Conservation (phyloP, 2,888 invertebrate species). For the Aphelenchoides bicaudatus region DNA sequence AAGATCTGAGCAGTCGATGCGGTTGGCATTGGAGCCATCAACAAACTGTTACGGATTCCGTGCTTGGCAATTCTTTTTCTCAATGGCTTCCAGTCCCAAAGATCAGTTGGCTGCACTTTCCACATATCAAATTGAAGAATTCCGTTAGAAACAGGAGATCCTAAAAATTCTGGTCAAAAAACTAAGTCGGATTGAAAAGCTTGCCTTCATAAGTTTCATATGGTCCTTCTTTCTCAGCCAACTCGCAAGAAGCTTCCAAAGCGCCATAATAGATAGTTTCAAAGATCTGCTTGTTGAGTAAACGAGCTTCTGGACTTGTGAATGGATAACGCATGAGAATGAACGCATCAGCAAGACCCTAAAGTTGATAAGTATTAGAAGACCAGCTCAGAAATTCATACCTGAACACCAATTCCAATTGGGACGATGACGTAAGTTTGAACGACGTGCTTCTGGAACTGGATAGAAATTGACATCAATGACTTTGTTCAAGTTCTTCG, state of each 20-base stretch:
- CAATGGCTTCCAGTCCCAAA: slow-evolving; percentile 82
- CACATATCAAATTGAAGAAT: slow-evolving; percentile 97
- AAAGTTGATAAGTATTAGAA: too few relatives aligned
- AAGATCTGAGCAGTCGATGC: slow-evolving; percentile 97
- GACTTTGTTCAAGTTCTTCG: slow-evolving; percentile 88
- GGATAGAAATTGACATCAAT: slow-evolving; percentile 96
- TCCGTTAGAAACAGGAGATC: slow-evolving; percentile 87
- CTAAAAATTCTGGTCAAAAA: too few relatives aligned
- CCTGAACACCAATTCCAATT: slow-evolving; percentile 83
- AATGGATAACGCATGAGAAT: slow-evolving; percentile 87
- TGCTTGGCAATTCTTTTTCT: slow-evolving; percentile 77
- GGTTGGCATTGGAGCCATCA: slow-evolving; percentile 95
- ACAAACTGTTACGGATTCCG: slow-evolving; percentile 85
- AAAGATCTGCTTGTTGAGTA: slow-evolving; percentile 89
- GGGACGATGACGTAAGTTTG: slow-evolving; percentile 76
- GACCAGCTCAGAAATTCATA: too few relatives aligned
- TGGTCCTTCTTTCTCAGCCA: slow-evolving; percentile 75
- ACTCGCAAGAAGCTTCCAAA: slow-evolving; percentile 87
- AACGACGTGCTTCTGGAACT: slow-evolving; percentile 73
- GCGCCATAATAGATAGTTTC: slow-evolving; percentile 97
- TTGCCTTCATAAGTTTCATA: slow-evolving; percentile 85
- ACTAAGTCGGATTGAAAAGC: too few relatives aligned
- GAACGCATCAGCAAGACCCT: slow-evolving; percentile 94
- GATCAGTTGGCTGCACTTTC: slow-evolving; percentile 69
- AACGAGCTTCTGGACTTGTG: slow-evolving; percentile 78